Evolutionary conservation across 2,888 invertebrate genomes (phyloP).

Genomic region (Callyntrura sp.): DNA sequence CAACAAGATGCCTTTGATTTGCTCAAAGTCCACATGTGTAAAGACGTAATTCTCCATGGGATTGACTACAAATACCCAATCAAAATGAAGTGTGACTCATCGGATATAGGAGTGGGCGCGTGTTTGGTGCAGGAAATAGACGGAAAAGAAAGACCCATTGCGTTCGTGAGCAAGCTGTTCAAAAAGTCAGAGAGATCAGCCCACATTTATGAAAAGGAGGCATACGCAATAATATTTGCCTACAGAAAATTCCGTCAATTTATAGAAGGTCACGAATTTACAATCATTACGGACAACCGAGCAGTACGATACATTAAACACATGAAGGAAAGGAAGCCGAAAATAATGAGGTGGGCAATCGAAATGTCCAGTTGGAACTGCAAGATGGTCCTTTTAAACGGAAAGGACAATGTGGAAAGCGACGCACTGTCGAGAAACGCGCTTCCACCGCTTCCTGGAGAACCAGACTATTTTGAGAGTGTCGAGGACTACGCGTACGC

Average conservation of each 20-base stretch:
- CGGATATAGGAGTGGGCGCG: too few relatives aligned
- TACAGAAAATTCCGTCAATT: constrained; percentile 60
- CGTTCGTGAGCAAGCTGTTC: constrained; percentile 63
- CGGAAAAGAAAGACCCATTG: constrained; percentile 49
- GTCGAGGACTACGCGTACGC: not conserved
- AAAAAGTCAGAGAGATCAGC: constrained; percentile 39
- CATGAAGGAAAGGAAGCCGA: constrained; percentile 57
- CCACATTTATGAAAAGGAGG: constrained; percentile 72
- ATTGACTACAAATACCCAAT: constrained; percentile 68
- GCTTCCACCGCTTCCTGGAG: too few relatives aligned
- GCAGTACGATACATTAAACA: constrained; percentile 69
- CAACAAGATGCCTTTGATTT: constrained; percentile 63
- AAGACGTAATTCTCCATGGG: constrained; percentile 47
- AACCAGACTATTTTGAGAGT: too few relatives aligned
- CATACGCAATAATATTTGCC: constrained; percentile 65
- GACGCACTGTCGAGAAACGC: too few relatives aligned
- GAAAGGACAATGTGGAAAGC: constrained; percentile 70
- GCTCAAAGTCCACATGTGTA: constrained; percentile 42
- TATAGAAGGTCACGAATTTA: constrained; percentile 71
- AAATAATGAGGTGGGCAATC: constrained; percentile 70
- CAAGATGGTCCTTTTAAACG: constrained; percentile 26
- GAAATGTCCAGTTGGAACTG: constrained; percentile 68
- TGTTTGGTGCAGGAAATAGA: constrained; percentile 15
- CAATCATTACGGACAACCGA: constrained; percentile 66
- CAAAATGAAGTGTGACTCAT: constrained; percentile 61